These are phyloP conservation scores for Zoroaster sp. DNA, from an alignment of 53 echinoderm and acorn worm genomes.

Conservation along the genomic window DNA sequence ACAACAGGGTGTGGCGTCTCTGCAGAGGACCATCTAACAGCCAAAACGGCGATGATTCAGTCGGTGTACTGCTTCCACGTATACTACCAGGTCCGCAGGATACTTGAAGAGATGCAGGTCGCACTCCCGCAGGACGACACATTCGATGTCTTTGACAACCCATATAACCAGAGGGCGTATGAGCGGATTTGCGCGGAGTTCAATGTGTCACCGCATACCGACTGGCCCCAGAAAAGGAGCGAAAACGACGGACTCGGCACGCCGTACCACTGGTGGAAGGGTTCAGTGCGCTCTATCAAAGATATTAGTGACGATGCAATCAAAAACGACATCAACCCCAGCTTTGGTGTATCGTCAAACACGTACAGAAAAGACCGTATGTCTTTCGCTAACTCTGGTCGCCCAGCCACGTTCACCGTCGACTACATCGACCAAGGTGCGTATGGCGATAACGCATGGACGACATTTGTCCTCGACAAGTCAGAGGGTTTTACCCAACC, in stretches of 20 bases:
- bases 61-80: background rate
- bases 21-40: too few relatives aligned
- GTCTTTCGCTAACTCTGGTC: background rate
- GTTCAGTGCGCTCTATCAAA: background rate
- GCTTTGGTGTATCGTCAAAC: background rate
- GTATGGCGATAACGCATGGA: background rate
- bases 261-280: slow-evolving; percentile 31
- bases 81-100: too few relatives aligned
- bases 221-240: background rate
- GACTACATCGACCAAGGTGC: slow-evolving; percentile 4
- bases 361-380: slow-evolving; percentile 7
- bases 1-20: too few relatives aligned
- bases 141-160: slow-evolving; percentile 17
- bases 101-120: too few relatives aligned
- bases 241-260: background rate
- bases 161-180: slow-evolving; percentile 26
- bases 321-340: background rate
- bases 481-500: slow-evolving; percentile 13
- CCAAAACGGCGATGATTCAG: too few relatives aligned
- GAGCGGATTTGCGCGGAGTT: slow-evolving; percentile 31
- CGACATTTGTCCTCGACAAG: slow-evolving; percentile 18
- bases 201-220: background rate
- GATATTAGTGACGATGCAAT: background rate
- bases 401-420: background rate
- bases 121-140: background rate